Evolutionary conservation across 2,797 vertebrate species (phyloP).

Genomic region (Fistularia tabacaria): DNA sequence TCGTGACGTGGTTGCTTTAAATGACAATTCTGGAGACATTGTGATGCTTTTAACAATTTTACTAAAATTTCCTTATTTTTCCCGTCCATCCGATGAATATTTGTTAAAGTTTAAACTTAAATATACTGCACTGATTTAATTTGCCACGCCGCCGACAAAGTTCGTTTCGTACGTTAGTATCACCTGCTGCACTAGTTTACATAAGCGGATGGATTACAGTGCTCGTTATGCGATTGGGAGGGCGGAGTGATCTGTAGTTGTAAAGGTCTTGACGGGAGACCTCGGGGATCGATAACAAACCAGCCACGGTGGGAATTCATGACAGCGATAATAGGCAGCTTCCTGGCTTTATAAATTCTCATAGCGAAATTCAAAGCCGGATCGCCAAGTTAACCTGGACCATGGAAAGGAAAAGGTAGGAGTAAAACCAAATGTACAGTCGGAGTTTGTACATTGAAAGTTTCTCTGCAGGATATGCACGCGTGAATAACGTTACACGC

Average conservation of each 20-base stretch:
- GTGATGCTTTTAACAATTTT: too few species aligned
- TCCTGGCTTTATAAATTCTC: slow-evolving; percentile 13
- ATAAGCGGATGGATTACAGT: slow-evolving; percentile 40
- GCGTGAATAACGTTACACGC: slow-evolving; percentile 30
- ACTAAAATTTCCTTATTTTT: too few species aligned
- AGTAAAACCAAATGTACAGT: slow-evolving; percentile 56
- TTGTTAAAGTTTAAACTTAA: too few species aligned
- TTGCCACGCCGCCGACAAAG: too few species aligned
- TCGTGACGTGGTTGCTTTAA: too few species aligned
- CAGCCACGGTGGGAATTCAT: slow-evolving; percentile 37
- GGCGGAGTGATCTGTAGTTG: slow-evolving; percentile 63
- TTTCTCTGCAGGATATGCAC: slow-evolving; percentile 73
- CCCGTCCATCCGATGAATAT: too few species aligned
- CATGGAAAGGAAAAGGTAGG: slow-evolving; percentile 94
- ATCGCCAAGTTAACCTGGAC: slow-evolving; percentile 35
- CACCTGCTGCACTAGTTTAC: slow-evolving; percentile 53
- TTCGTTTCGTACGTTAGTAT: too few species aligned
- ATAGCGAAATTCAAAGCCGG: slow-evolving; percentile 1
- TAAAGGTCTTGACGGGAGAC: slow-evolving; percentile 45
- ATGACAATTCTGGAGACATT: too few species aligned
- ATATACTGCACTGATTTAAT: too few species aligned
- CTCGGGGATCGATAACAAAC: slow-evolving; percentile 56
- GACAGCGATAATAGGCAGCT: slow-evolving; percentile 26
- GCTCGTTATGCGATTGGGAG: slow-evolving; percentile 13
- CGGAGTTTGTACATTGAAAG: slow-evolving; percentile 82